phyloP scores from a whole-genome alignment of 2,113 vertebrate species.

The Ceyx margarethae region DNA sequence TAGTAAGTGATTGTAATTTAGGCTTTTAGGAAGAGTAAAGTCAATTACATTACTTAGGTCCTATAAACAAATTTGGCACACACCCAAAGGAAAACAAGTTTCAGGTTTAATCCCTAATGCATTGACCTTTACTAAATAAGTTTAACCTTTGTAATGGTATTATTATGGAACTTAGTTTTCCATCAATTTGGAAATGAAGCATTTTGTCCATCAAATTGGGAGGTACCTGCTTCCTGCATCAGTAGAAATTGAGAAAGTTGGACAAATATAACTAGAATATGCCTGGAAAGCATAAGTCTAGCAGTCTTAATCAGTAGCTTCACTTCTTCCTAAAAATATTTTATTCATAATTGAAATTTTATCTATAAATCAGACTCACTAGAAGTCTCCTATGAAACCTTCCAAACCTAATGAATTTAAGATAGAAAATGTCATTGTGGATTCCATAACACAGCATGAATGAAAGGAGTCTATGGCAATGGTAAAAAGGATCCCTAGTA shows the following conservation, averaged over 20 bases:
- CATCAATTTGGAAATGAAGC: not conserved
- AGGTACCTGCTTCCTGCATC: not conserved
- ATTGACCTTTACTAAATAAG: not conserved
- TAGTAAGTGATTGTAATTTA: not conserved
- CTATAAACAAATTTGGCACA: not conserved
- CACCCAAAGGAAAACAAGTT: not conserved
- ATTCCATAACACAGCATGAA: not conserved
- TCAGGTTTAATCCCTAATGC: not conserved
- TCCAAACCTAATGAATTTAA: not conserved
- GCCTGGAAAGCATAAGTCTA: not conserved
- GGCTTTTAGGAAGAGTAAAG: not conserved
- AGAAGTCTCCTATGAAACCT: not conserved
- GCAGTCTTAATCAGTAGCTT: not conserved
- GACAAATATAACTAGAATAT: not conserved
- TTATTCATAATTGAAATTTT: not conserved
- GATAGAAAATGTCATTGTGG: not conserved
- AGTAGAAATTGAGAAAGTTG: not conserved
- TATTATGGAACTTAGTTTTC: not conserved
- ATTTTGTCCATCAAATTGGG: not conserved
- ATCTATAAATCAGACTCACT: not conserved
- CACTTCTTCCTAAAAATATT: not conserved
- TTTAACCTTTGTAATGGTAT: not conserved
- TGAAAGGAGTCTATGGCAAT: not conserved
- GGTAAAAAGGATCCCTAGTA: not conserved
- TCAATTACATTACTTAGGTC: not conserved